These are phyloP conservation scores for Anguilla japonica DNA, from an alignment of 2,113 vertebrate genomes.

Conservation along the genomic window DNA sequence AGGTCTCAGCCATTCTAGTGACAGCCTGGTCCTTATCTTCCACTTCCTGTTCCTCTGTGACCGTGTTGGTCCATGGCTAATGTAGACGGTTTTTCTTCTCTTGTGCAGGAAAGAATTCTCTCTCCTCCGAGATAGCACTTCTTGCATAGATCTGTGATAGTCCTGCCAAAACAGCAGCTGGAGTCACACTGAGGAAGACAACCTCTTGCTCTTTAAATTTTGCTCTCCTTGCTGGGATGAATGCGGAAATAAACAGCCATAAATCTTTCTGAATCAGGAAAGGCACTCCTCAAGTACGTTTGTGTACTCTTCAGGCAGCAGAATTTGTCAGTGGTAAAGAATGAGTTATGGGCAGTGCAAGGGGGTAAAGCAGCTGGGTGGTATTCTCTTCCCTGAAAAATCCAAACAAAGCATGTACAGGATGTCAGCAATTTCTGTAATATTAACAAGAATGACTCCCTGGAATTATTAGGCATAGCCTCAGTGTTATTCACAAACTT, in stretches of 20 bases:
- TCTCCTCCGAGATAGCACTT: slow-evolving; percentile 18
- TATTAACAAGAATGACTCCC: too few relatives aligned
- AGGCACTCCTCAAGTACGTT: slow-evolving; percentile 13
- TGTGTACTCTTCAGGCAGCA: neutral
- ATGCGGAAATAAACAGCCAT: neutral
- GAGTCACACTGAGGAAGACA: slow-evolving; percentile 3
- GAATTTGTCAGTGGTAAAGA: neutral
- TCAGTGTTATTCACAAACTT: too few relatives aligned
- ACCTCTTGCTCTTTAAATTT: slow-evolving; percentile 7
- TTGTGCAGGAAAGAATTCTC: neutral
- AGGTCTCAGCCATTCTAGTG: slow-evolving; percentile 13
- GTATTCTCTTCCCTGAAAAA: too few relatives aligned
- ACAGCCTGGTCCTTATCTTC: slow-evolving; percentile 22
- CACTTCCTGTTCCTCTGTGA: neutral
- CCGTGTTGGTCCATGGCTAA: neutral
- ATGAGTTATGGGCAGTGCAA: neutral
- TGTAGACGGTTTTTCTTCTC: neutral
- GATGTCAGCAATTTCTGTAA: too few relatives aligned
- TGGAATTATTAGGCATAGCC: too few relatives aligned
- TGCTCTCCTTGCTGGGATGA: neutral
- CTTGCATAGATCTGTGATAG: slow-evolving; percentile 19
- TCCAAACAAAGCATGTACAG: too few relatives aligned
- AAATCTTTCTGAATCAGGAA: slow-evolving; percentile 11
- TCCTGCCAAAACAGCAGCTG: slow-evolving; percentile 27
- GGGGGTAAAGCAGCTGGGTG: too few relatives aligned